phyloP scores from a whole-genome alignment of 37 sponge, comb jelly and placozoan genomes.

The Ianthella basta region DNA sequence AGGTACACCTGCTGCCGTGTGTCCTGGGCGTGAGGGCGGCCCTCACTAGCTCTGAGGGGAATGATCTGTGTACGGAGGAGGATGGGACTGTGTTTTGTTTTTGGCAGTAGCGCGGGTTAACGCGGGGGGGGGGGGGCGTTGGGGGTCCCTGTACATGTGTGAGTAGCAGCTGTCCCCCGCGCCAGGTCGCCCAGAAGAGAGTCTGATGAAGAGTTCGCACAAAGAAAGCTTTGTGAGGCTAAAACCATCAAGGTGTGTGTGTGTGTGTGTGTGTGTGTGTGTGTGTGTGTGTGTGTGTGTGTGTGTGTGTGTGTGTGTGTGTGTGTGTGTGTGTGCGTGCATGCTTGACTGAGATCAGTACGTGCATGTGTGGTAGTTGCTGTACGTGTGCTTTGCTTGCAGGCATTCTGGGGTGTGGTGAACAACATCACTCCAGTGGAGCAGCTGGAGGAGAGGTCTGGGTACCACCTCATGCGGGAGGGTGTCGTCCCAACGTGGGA shows the following conservation, averaged over 20 bases:
- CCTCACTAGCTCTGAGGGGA: too few relatives aligned
- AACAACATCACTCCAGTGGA: slow-evolving; percentile 61
- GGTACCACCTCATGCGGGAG: slow-evolving; percentile 77
- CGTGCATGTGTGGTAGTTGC: not conserved
- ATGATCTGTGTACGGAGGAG: too few relatives aligned
- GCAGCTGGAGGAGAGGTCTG: slow-evolving; percentile 46
- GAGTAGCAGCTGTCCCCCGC: not conserved
- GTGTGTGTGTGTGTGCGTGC: slow-evolving; percentile 12
- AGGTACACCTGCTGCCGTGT: slow-evolving; percentile 29
- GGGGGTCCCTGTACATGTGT: not conserved
- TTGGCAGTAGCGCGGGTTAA: not conserved
- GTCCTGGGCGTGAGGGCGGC: too few relatives aligned
- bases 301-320: not conserved
- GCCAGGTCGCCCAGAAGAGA: slow-evolving; percentile 45
- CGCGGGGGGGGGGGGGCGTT: not conserved
- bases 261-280: not conserved
- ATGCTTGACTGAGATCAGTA: not conserved
- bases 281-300: slow-evolving; percentile 2
- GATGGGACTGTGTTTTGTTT: too few relatives aligned
- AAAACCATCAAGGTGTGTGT: slow-evolving; percentile 52
- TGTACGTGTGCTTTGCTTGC: not conserved
- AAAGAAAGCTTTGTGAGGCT: slow-evolving; percentile 44
- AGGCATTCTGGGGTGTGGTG: slow-evolving; percentile 75
- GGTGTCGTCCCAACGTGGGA: slow-evolving; percentile 56
- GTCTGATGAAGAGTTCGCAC: slow-evolving; percentile 41